Evolutionary conservation across 1,140 invertebrate genomes (phyloP).

Genomic region (Apis cerana): DNA sequence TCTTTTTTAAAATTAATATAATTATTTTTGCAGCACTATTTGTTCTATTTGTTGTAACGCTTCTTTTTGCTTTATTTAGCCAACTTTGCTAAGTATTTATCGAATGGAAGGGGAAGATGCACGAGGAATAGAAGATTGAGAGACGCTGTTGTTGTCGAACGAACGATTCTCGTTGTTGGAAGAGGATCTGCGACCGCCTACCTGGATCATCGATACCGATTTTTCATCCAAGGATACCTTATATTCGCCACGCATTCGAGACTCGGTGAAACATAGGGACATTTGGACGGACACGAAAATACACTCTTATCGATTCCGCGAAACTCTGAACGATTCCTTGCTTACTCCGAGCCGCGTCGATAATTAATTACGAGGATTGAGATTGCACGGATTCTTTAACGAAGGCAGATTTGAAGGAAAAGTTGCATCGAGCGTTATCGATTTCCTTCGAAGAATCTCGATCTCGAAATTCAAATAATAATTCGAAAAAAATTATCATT

Average conservation of each 20-base stretch:
- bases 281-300: conserved; percentile 43
- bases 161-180: neutral
- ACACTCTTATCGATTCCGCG: conserved; percentile 54
- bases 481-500: too few relatives aligned
- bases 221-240: conserved; percentile 46
- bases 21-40: neutral
- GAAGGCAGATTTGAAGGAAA: neutral
- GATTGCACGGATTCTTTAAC: conserved; percentile 2
- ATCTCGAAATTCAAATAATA: too few relatives aligned
- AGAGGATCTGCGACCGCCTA: conserved; percentile 59
- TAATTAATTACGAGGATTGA: conserved; percentile 20
- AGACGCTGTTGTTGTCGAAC: neutral
- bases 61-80: too few relatives aligned
- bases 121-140: too few relatives aligned
- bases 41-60: too few relatives aligned
- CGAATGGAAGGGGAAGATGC: too few relatives aligned
- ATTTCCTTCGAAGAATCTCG: neutral
- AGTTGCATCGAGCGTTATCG: neutral
- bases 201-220: conserved; percentile 52
- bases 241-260: neutral
- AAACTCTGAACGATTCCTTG: conserved; percentile 32
- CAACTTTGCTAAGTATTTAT: too few relatives aligned
- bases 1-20: too few relatives aligned
- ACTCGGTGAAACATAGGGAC: conserved; percentile 35
- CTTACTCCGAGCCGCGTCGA: conserved; percentile 13